Evolutionary conservation across 2,797 vertebrate species (phyloP).

Genomic region (Syngnathus acus): DNA sequence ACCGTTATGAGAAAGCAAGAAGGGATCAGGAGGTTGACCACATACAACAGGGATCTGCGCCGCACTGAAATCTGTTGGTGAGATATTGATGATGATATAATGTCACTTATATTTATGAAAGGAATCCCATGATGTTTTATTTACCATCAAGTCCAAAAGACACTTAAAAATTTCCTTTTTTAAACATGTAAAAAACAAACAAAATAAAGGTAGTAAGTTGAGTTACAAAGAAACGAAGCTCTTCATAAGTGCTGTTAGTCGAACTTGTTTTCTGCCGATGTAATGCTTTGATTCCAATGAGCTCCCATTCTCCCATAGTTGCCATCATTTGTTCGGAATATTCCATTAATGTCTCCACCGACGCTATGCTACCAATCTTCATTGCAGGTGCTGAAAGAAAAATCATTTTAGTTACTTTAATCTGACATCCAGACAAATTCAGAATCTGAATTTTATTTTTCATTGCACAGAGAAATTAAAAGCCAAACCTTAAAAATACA

Average conservation of each 20-base stretch:
- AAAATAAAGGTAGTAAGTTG: background rate
- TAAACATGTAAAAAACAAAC: background rate
- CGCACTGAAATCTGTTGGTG: background rate
- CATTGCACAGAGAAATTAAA: no score
- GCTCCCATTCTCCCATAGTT: slow-evolving; percentile 71
- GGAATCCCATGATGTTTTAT: no score
- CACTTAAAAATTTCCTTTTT: no score
- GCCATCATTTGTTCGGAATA: slow-evolving; percentile 41
- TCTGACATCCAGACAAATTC: background rate
- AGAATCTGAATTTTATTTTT: no score
- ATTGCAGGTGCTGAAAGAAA: slow-evolving; percentile 2
- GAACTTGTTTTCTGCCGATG: slow-evolving; percentile 2
- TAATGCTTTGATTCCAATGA: slow-evolving; percentile 49
- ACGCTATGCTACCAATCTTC: background rate
- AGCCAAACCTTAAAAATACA: no score
- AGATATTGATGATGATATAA: background rate
- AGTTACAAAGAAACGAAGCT: slow-evolving; percentile 10
- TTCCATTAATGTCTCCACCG: slow-evolving; percentile 44
- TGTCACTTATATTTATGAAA: background rate
- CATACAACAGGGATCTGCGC: slow-evolving; percentile 36
- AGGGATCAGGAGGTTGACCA: slow-evolving; percentile 70
- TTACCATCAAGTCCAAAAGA: no score
- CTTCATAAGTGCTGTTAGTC: slow-evolving; percentile 8
- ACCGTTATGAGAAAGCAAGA: slow-evolving; percentile 73
- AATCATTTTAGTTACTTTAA: background rate